phyloP scores from a whole-genome alignment of 2,797 vertebrate genomes.

The Coendou prehensilis region DNA sequence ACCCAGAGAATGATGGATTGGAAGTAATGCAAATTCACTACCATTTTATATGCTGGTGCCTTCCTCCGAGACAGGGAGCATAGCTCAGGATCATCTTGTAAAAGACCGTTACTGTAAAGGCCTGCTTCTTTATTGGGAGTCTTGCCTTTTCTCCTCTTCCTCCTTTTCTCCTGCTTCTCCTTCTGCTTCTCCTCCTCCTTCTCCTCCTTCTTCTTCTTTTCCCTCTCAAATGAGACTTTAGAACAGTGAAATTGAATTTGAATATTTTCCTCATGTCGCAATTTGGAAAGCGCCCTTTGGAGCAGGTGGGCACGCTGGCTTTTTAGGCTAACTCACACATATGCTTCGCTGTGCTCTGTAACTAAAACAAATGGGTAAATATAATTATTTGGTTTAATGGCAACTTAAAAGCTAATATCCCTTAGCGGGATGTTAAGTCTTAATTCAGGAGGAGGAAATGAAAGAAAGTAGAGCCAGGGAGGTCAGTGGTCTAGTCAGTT shows the following conservation, averaged over 20 bases:
- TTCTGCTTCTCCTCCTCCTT: not conserved
- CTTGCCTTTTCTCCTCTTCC: constrained; percentile 79
- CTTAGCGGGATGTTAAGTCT: constrained; percentile 81
- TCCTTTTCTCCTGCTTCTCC: constrained; percentile 62
- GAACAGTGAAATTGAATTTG: constrained; percentile 85
- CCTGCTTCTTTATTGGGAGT: constrained; percentile 90
- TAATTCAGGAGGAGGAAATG: constrained; percentile 72
- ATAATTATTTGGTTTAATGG: constrained; percentile 88
- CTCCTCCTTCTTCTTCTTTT: not conserved
- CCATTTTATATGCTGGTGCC: constrained; percentile 98
- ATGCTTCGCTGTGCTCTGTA: constrained; percentile 85
- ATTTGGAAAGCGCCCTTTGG: constrained; percentile 82
- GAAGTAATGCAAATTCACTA: constrained; percentile 99
- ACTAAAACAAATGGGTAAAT: constrained; percentile 90
- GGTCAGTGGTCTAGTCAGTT: not conserved
- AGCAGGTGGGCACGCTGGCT: constrained; percentile 85
- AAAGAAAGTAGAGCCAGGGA: not conserved
- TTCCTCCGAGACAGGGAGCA: constrained; percentile 94
- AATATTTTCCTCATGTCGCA: constrained; percentile 86
- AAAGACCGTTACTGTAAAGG: constrained; percentile 95
- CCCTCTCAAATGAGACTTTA: constrained; percentile 83
- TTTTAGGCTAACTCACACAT: constrained; percentile 83
- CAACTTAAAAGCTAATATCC: constrained; percentile 88
- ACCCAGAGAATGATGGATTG: constrained; percentile 97
- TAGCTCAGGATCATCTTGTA: constrained; percentile 98